Evolutionary conservation across 2,888 invertebrate genomes (phyloP).

Genomic region (Homarus gammarus): DNA sequence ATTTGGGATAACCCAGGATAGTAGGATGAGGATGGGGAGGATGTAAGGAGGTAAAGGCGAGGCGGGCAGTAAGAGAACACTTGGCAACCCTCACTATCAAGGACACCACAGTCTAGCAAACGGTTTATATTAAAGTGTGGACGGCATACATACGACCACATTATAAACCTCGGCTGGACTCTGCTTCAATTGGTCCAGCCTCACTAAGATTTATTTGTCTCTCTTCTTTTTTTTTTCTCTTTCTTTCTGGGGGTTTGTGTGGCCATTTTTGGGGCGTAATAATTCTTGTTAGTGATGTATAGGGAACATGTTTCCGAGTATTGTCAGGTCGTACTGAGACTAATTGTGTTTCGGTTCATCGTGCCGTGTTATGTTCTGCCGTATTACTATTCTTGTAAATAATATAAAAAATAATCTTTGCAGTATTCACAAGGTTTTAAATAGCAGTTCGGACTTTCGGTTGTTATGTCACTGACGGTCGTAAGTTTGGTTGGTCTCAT

Average conservation of each 20-base stretch:
- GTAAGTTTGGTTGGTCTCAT: too few species aligned
- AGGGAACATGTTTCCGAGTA: not conserved
- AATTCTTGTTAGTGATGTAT: not conserved
- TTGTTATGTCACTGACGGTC: too few species aligned
- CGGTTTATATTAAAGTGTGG: conserved; percentile 49
- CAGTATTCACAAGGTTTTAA: too few species aligned
- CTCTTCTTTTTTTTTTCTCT: conserved; percentile 24
- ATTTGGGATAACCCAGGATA: conserved; percentile 10
- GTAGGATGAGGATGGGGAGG: not conserved
- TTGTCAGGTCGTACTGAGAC: too few species aligned
- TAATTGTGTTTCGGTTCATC: too few species aligned
- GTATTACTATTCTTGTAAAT: not conserved
- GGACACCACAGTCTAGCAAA: conserved; percentile 45
- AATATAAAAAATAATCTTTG: not conserved
- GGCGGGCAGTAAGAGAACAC: not conserved
- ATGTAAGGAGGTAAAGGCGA: not conserved
- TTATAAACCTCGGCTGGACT: conserved; percentile 23
- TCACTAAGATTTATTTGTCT: conserved; percentile 35
- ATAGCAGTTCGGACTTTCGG: too few species aligned
- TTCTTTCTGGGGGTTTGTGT: conserved; percentile 9
- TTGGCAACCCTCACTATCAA: conserved; percentile 4
- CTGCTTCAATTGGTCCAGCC: conserved; percentile 41
- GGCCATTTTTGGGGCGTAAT: not conserved
- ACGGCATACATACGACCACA: conserved; percentile 45
- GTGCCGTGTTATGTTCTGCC: too few species aligned